These are phyloP conservation scores for Adineta ricciae DNA, from an alignment of 2,888 invertebrate genomes.

Conservation along the genomic window DNA sequence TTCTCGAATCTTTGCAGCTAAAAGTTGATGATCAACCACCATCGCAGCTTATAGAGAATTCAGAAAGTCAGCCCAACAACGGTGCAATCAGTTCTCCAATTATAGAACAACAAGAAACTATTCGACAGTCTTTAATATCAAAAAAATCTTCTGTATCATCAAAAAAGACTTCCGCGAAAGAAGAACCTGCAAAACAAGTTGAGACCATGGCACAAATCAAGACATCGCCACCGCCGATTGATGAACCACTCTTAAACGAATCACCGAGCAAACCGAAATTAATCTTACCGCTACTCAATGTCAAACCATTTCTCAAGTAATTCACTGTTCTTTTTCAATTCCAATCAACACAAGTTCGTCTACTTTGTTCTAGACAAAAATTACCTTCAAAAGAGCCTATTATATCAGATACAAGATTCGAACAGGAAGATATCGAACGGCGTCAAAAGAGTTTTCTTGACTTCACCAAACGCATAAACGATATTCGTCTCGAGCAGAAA, in stretches of 20 bases:
- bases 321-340: not conserved
- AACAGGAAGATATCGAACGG: conserved; percentile 18
- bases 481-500: conserved; percentile 43
- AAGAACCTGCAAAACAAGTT: not conserved
- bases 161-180: not conserved
- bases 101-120: not conserved
- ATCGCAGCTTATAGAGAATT: conserved; percentile 4
- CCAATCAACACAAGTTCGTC: not conserved
- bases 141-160: not conserved
- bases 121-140: not conserved
- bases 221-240: not conserved
- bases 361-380: not conserved
- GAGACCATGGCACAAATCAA: not conserved
- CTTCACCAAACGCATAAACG: conserved; percentile 41
- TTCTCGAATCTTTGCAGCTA: conserved; percentile 44
- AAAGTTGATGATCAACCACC: conserved; percentile 36
- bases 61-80: not conserved
- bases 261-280: not conserved
- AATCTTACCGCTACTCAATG: not conserved
- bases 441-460: conserved; percentile 41
- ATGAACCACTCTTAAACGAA: not conserved
- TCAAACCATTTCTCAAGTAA: not conserved
- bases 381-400: not conserved
- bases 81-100: not conserved
- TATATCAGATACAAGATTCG: not conserved